A percentile compares a stretch with the other conserved stretches of the same genome.
Evolutionary conservation across 2,888 invertebrate species (phyloP).

Genomic region (Tolmerus cingulatus): DNA sequence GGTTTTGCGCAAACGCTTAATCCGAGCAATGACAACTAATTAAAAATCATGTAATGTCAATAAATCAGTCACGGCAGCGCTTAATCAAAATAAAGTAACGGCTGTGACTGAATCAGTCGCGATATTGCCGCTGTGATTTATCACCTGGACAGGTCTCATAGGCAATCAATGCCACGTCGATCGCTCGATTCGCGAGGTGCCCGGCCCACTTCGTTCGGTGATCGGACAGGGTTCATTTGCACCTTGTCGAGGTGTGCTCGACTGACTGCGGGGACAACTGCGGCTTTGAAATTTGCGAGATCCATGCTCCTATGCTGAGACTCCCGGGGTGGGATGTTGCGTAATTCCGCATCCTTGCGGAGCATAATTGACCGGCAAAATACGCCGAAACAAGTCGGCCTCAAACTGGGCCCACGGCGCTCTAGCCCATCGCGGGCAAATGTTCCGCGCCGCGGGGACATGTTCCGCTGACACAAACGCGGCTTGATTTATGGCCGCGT

Average conservation of each 20-base stretch:
- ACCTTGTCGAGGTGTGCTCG: neutral
- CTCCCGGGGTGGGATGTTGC: neutral
- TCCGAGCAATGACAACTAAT: slow-evolving; percentile 38
- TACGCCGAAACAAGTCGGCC: neutral
- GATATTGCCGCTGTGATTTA: slow-evolving; percentile 26
- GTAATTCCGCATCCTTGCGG: neutral
- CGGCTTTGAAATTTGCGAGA: neutral
- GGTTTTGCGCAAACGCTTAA: slow-evolving; percentile 29
- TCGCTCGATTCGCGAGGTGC: neutral
- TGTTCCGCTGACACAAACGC: slow-evolving; percentile 17
- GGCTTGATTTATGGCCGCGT: slow-evolving; percentile 30
- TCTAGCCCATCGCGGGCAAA: slow-evolving; percentile 1
- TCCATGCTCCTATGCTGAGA: neutral
- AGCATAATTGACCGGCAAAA: neutral
- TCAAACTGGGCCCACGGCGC: neutral
- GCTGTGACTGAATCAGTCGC: slow-evolving; percentile 17
- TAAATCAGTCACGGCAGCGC: slow-evolving; percentile 31
- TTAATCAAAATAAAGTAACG: slow-evolving; percentile 33
- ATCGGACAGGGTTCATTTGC: slow-evolving; percentile 8
- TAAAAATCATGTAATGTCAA: slow-evolving; percentile 41
- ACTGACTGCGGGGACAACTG: neutral
- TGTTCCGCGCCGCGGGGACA: neutral
- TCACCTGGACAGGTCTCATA: slow-evolving; percentile 17
- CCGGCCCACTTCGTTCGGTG: slow-evolving; percentile 9
- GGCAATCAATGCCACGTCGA: neutral